Percentiles rank a stretch among this genome's conserved stretches.
These are phyloP conservation scores for Nycticebus coucang DNA, from an alignment of 2,113 vertebrate species.

Conservation along the genomic window DNA sequence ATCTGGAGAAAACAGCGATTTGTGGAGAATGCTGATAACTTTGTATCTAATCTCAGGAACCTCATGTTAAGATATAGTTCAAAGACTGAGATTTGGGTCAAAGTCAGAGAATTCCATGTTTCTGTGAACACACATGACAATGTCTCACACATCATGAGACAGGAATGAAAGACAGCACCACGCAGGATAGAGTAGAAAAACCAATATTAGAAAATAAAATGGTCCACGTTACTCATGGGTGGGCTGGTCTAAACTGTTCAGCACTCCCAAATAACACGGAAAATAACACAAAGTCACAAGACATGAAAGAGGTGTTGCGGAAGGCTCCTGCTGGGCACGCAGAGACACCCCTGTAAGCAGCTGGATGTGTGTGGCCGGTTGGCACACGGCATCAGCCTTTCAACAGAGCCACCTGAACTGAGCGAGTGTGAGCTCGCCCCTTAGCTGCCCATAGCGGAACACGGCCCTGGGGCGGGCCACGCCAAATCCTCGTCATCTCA, in stretches of 20 bases:
- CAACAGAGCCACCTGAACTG: background rate
- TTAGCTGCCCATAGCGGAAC: conserved; percentile 35
- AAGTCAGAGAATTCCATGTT: background rate
- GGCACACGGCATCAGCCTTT: rapidly evolving
- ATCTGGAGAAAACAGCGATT: background rate
- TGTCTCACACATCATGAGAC: conserved; percentile 57
- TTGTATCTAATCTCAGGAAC: background rate
- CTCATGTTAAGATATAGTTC: background rate
- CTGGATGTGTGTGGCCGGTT: background rate
- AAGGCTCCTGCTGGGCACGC: conserved; percentile 43
- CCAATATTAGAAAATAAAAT: background rate
- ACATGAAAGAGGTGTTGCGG: background rate
- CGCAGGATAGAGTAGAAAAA: conserved; percentile 47
- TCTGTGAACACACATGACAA: background rate
- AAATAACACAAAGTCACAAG: conserved; percentile 24
- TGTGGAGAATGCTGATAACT: background rate
- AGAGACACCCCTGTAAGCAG: background rate
- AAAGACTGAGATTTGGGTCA: background rate
- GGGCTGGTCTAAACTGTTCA: conserved; percentile 31
- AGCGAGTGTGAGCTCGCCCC: background rate
- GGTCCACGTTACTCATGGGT: background rate
- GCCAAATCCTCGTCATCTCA: conserved; percentile 69
- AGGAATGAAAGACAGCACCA: conserved; percentile 59
- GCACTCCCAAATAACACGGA: background rate
- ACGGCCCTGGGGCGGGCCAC: background rate